These are phyloP conservation scores for Enteromius afrohamiltoni DNA, from an alignment of 2,797 vertebrate genomes.

Conservation along the genomic window DNA sequence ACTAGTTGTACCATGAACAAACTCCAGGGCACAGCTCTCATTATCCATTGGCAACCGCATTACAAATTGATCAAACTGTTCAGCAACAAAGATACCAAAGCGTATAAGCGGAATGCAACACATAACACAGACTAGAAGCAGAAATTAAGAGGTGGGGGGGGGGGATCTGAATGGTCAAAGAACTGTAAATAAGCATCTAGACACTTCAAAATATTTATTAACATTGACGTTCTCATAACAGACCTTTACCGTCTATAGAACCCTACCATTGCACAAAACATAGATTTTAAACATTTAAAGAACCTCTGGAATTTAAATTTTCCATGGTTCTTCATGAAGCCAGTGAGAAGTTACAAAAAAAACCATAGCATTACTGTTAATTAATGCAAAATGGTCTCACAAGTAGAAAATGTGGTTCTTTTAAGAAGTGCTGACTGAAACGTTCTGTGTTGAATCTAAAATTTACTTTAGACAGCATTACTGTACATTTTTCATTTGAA, in stretches of 20 bases:
- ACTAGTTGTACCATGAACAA: constrained; percentile 16
- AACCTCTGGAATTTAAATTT: too few species aligned
- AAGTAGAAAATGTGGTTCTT: neutral
- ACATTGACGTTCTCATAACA: neutral
- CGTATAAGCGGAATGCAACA: neutral
- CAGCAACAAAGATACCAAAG: neutral
- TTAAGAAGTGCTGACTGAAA: neutral
- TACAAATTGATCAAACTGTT: neutral
- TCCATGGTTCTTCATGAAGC: too few species aligned
- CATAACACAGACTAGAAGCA: neutral
- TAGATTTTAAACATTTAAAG: too few species aligned
- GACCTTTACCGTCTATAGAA: too few species aligned
- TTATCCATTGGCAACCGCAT: neutral
- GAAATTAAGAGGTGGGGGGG: neutral
- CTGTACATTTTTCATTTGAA: neutral
- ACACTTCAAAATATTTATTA: neutral
- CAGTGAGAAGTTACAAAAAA: too few species aligned
- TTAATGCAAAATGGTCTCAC: neutral
- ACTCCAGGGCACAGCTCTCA: neutral
- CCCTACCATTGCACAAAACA: too few species aligned
- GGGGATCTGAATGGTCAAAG: neutral
- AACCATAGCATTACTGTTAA: too few species aligned
- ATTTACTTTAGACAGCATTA: too few species aligned
- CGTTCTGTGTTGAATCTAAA: neutral
- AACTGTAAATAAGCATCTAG: neutral